Base-by-base conservation (phyloP, 2,113 vertebrate genomes). In the Peromyscus maniculatus region DNA sequence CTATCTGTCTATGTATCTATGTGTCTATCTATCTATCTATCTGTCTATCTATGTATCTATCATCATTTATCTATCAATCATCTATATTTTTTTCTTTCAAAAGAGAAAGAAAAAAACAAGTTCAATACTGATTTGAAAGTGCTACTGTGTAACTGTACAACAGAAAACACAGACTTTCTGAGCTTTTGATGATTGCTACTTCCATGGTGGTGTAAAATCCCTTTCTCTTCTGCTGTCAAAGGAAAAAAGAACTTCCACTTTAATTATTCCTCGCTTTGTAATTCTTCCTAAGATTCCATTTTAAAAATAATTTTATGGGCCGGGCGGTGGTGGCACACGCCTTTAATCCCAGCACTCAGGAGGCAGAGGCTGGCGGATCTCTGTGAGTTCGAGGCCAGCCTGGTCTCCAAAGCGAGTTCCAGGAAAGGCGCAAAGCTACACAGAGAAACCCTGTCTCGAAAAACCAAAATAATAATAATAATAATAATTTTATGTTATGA, bases 151-250 rank as follows among this genome's bases (percentile, higher is more conserved):
- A 88, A 7, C 46, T 28, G 46, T 19, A 89, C 52, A 87, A 39
- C n/a, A 93, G 82, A 87, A 96, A 97, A 77, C 33, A 15, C 7
- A 72, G 62, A 77, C 43, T 78, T 89, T 78, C 36, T 74, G 36
- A 72, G 91, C 36, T 84, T 33, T 94, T 95, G 55, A 62, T 19
- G 74, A 88, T 83, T 55, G 57, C 13, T 46, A 88, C 33, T 88
- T 57, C 15, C 7, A 28, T 55, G 78, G 39, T 39, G 19, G 26
- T 36, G 87, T 80, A 71, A 69, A 91, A 59, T 89, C 69, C n/a
- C 24, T 91, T 95, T 66, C 21, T 93, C 91, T 83, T 91, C 36
- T 93, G 79, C 84, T 17, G 7, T 80, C 89, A 91, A 94, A 94
- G 67, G 75, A 71, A 92, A 92, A 92, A 91, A 92, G 55, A 96